Base-by-base conservation (phyloP, 2,888 invertebrate species). In the Caenorhabditis parvicauda region DNA sequence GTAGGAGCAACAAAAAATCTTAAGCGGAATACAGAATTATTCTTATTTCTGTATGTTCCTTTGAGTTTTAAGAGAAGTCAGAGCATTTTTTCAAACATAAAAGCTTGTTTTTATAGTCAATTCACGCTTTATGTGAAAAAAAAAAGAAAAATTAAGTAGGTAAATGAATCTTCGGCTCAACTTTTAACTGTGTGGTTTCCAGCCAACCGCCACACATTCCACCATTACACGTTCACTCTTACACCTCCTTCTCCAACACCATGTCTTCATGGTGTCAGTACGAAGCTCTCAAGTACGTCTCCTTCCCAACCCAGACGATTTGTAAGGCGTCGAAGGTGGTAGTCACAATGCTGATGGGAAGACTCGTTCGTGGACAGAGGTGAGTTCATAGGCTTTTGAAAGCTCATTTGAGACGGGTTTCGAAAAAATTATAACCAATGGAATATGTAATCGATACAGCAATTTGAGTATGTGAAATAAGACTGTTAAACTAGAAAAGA, bases 221-320 rank as follows among this genome's bases (percentile, higher is more conserved):
- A 51, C 95, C 98, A 0, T 85, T 94, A 12, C 94, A 92, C 83
- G 90, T 92, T 84, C 96, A 94, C 84, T 89, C 90, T 0, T 96
- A 89, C 85, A 92, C 94, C 81, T 92, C 95, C 3, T 88, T 98
- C 77, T 92, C 94, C 17, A 98, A 98, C 83, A 91, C 96, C 67
- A 87, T 98, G 87, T 94, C 94, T 82, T 93, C 94, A 45, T 99
- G 96, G 96, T 96, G 93, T 83, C 98, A 99, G 84, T 98, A 99
- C 82, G 98, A 98, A 84, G 96, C 96, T 22, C 86, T 99, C 43
- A 96, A 96, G 83, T 99, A 90, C 83, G 92, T 98, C 77, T 93
- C 90, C 81, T 98, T 98, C 82, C 96, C 96, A 1, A 92, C 94
- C 45, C 95, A 79, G 71, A 79, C 77, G 0, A 76, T 79, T 66